A percentile compares a stretch with the other conserved stretches of the same genome.
These are phyloP conservation scores for Fopius arisanus DNA, from an alignment of 1,140 invertebrate species.

Conservation along the genomic window DNA sequence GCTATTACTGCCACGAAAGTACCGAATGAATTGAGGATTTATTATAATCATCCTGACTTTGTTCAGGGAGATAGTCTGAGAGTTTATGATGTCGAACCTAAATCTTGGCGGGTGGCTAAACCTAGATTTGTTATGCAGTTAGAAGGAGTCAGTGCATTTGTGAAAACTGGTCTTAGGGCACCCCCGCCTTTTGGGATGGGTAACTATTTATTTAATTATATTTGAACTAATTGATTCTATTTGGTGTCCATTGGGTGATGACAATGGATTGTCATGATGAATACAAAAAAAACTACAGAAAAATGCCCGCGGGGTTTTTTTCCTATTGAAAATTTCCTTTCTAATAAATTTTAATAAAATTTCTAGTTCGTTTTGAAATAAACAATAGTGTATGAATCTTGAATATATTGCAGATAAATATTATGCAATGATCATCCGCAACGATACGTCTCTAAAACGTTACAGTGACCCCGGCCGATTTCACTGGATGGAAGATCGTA, in stretches of 20 bases:
- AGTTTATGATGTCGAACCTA: background rate
- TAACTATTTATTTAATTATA: background rate
- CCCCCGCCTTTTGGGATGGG: background rate
- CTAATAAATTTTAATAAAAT: background rate
- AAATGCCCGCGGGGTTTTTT: too few species aligned
- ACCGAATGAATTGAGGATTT: background rate
- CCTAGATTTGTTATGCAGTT: background rate
- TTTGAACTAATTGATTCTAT: too few species aligned
- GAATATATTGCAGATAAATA: background rate
- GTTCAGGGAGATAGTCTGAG: background rate
- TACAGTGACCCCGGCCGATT: background rate
- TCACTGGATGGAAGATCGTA: slow-evolving; percentile 18
- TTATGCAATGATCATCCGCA: background rate
- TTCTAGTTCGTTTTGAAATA: background rate
- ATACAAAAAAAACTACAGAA: too few species aligned
- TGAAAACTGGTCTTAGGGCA: background rate
- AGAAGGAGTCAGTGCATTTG: background rate
- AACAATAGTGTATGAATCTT: background rate
- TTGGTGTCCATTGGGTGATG: too few species aligned
- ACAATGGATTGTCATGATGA: too few species aligned
- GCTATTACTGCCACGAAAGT: background rate
- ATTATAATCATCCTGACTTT: background rate
- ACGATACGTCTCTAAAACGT: background rate
- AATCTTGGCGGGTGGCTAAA: background rate
- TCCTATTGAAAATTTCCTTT: too few species aligned